Conservation (phyloP, 2,888 invertebrate genomes). For the Tachystola acroxantha region DNA sequence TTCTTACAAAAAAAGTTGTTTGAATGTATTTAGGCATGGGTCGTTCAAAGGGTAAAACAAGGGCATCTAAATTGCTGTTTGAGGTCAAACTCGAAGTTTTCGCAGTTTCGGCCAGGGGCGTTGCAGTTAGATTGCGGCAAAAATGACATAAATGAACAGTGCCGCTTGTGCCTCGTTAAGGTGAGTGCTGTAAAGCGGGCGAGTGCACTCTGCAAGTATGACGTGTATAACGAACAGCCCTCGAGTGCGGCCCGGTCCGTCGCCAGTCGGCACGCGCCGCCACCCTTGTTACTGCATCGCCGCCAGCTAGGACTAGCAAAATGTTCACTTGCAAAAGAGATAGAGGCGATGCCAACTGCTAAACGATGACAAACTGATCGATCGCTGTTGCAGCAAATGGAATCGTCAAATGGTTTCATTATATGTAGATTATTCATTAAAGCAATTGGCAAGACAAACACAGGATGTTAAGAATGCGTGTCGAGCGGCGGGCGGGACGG, state of each 20-base stretch:
- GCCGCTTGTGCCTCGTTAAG: slow-evolving; percentile 61
- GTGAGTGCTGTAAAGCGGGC: slow-evolving; percentile 53
- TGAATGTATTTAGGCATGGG: slow-evolving; percentile 7
- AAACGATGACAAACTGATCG: no score
- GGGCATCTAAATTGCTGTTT: no score
- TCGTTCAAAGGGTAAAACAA: slow-evolving; percentile 10
- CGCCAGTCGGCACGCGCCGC: slow-evolving; percentile 50
- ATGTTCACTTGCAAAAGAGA: slow-evolving; percentile 1
- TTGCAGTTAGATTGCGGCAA: slow-evolving; percentile 40
- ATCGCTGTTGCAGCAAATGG: no score
- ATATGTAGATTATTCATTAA: neutral
- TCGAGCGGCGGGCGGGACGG: slow-evolving; percentile 41
- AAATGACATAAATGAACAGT: slow-evolving; percentile 64
- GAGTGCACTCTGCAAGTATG: slow-evolving; percentile 64
- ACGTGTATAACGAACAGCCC: slow-evolving; percentile 68
- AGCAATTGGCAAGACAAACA: neutral
- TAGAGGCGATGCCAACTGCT: no score
- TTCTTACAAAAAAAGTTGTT: slow-evolving; percentile 20
- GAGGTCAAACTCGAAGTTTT: slow-evolving; percentile 21
- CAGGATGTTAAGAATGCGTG: slow-evolving; percentile 40
- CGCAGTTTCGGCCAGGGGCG: slow-evolving; percentile 37
- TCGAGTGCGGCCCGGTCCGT: slow-evolving; percentile 44
- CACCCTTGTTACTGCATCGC: slow-evolving; percentile 35
- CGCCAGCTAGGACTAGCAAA: slow-evolving; percentile 19
- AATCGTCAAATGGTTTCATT: no score